Evolutionary conservation across 2,888 invertebrate species (phyloP), one percentile per base, ranked within the genome.

Genomic region (Camponotus fellah): DNA sequence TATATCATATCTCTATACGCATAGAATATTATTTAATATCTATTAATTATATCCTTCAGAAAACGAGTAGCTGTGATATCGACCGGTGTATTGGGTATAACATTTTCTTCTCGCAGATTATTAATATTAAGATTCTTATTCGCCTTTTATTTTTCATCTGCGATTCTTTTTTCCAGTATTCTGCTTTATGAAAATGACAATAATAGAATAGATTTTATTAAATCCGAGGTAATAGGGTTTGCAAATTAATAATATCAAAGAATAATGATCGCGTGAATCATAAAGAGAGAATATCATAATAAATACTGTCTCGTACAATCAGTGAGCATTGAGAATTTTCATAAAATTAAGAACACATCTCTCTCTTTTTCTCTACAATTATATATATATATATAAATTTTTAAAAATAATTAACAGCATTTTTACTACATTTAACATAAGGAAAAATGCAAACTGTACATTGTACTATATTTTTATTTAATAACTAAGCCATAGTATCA

Each of bases 51-150:
- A 85, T 79, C 87, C 88, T 80, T 84, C 85, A 86, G 91, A 89
- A 84, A 89, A 91, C 91, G 91, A 93, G 92, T 93, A 94, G 94
- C 94, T 94, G 94, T 94, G 94, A 94, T 94, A 94, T 94, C 88
- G 90, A 92, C 91, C 92, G 92, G 93, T 93, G 92, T 92, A 92
- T 93, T 92, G 93, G 92, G 91, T 89, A 86, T 87, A 53, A 53
- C 88, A 86, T 87, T 83, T 84, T 85, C 53, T 68, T 77, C 62
- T 83, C 68, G 65, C 84, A 79, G 77, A 85, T 87, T 87, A 83
- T 71, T 76, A 43, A 62, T 46, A 60, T 85, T 77, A 64, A 62
- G 64, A 40, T 83, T 43, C 43, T 64, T 69, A 75, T 76, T 37
- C 65, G 76, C 71, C 72, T 64, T 53, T 53, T 74, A 86, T 74